Percentiles rank a stretch among this genome's conserved stretches.
These are phyloP conservation scores for Paramisgurnus dabryanus DNA, from an alignment of 2,113 vertebrate species.

Conservation along the genomic window DNA sequence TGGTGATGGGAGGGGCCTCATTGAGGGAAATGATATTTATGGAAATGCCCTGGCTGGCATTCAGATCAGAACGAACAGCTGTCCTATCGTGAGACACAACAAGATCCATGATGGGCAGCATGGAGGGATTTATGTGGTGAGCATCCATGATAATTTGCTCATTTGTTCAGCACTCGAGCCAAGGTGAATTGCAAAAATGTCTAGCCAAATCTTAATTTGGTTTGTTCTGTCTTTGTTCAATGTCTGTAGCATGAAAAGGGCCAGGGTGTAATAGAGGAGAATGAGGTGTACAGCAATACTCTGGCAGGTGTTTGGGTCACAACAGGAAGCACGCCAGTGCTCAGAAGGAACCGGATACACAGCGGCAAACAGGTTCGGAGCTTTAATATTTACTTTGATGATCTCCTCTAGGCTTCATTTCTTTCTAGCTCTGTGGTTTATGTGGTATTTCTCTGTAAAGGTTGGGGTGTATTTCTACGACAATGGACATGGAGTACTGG, in stretches of 20 bases:
- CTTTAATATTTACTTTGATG: neutral
- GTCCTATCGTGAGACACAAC: conserved; percentile 98
- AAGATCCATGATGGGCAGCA: conserved; percentile 99
- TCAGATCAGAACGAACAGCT: conserved; percentile 98
- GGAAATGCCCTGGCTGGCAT: conserved; percentile 98
- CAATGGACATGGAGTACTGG: conserved; percentile 96
- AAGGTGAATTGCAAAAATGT: no score
- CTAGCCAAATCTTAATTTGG: neutral
- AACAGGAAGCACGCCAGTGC: conserved; percentile 95
- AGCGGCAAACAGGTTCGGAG: conserved; percentile 93
- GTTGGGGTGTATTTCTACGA: conserved; percentile 99
- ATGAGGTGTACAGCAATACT: conserved; percentile 99
- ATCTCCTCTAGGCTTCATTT: neutral
- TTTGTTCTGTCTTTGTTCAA: neutral
- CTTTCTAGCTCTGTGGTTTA: conserved; percentile 15
- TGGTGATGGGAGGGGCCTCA: conserved; percentile 97
- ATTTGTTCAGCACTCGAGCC: neutral
- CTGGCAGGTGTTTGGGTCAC: conserved; percentile 99
- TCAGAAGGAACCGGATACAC: conserved; percentile 98
- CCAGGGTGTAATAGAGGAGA: conserved; percentile 98
- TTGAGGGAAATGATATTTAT: conserved; percentile 99
- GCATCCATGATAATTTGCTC: conserved; percentile 44
- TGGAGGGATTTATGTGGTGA: conserved; percentile 98
- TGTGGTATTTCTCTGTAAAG: conserved; percentile 64
- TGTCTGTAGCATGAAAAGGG: conserved; percentile 93